phyloP scores from a whole-genome alignment of 2,113 vertebrate species.

The Microtus montanus region DNA sequence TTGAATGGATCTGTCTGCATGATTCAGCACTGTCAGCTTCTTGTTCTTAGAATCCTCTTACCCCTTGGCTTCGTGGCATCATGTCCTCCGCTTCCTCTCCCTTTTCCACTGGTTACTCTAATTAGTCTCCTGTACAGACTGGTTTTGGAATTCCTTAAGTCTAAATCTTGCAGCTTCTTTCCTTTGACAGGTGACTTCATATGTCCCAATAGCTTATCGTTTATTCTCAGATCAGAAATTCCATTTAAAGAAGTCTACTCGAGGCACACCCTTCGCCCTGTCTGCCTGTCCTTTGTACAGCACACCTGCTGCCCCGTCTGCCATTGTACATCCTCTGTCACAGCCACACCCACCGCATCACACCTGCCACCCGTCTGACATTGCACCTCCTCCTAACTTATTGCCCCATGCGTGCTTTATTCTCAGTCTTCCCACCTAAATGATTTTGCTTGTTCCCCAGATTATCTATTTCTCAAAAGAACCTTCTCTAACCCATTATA shows the following conservation, averaged over 20 bases:
- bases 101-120: not conserved
- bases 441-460: constrained; percentile 9
- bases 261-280: not conserved
- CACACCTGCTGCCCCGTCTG: too few species aligned
- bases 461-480: not conserved
- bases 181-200: not conserved
- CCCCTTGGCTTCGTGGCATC: not conserved
- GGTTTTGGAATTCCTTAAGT: not conserved
- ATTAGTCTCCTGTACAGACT: not conserved
- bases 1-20: not conserved
- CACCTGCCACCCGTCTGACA: not conserved
- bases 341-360: too few species aligned
- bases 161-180: not conserved
- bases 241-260: not conserved
- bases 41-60: not conserved
- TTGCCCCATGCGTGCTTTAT: not conserved
- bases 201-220: not conserved
- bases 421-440: not conserved
- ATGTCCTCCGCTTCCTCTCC: not conserved
- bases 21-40: not conserved
- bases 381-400: not conserved
- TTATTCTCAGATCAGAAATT: constrained; percentile 17
- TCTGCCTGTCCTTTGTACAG: too few species aligned
- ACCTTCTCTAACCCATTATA: not conserved
- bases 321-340: not conserved